Evolutionary conservation across 2,113 vertebrate genomes (phyloP), one percentile per base, ranked within the genome.

Genomic region (Psittacus erithacus): DNA sequence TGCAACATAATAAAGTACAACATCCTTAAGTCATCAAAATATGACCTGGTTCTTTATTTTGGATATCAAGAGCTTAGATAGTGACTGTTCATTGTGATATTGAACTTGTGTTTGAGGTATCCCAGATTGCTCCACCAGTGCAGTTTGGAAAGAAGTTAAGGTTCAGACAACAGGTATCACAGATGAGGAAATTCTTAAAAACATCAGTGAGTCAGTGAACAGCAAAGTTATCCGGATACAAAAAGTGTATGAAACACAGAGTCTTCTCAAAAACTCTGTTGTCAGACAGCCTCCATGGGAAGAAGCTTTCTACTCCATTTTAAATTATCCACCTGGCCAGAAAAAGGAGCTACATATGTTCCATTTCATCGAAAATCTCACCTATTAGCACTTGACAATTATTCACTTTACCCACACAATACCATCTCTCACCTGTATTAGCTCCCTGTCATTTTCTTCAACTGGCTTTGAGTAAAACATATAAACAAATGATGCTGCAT

Each of bases 201-300:
- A 11, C 13, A 31, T 4, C 60, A 82, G 52, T 27, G 10, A 46
- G 49, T 18, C 33, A 35, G 39, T 29, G 13, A 35, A 19, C 39
- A 67, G 10, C 31, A 82, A 57, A 59, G 38, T 11, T 6, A 83
- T 2, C 19, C 17, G 28, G 11, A 75, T 35, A 67, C 41, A 67
- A 0, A 0, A 11, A 39, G 7, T 2, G 1, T 3, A 55, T 5
- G 11, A 64, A 74, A 59, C 17, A 31, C 7, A 24, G 3, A 38
- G 10, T 25, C 22, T 78, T 52, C 71, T 24, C 59, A 9, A 65
- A 80, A 65, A 33, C 7, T 7, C 25, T 55, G 8, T 4, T 77
- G 11, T 20, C 49, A 59, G 7, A 77, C 5, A 29, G 14, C 18
- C n/a, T 70, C 49, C 15, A 31, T 0, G 67, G 57, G 18, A 31